phyloP scores from a whole-genome alignment of 1,140 invertebrate species.

The Calliphora vicina region DNA sequence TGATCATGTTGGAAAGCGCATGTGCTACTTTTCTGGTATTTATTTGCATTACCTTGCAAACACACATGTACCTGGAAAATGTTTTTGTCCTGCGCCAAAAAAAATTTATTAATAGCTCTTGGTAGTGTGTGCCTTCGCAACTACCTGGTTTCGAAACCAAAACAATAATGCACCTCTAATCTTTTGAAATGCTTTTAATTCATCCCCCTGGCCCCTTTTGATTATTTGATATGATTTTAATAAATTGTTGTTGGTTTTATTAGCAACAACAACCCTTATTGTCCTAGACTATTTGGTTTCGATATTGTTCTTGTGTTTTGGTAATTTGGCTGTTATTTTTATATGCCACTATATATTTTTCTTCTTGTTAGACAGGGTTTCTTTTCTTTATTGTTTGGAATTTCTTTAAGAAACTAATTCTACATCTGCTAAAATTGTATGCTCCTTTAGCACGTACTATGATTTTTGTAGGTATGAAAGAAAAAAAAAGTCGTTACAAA shows the following conservation, averaged over 20 bases:
- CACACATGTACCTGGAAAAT: slow-evolving; percentile 25
- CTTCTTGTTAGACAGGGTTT: slow-evolving; percentile 21
- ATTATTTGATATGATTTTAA: background rate
- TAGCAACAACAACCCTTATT: background rate
- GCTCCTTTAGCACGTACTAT: slow-evolving; percentile 17
- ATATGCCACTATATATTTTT: background rate
- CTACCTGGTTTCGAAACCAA: slow-evolving; percentile 23
- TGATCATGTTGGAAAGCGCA: slow-evolving; percentile 5
- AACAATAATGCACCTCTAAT: slow-evolving; percentile 34
- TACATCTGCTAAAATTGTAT: slow-evolving; percentile 7
- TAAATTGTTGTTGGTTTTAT: background rate
- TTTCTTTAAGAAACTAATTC: slow-evolving; percentile 9
- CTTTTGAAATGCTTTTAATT: slow-evolving; percentile 17
- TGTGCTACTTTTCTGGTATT: slow-evolving; percentile 18
- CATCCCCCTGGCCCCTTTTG: slow-evolving; percentile 13
- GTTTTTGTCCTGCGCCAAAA: slow-evolving; percentile 29
- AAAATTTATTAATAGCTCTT: slow-evolving; percentile 10
- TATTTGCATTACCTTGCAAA: slow-evolving; percentile 33
- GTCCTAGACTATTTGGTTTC: background rate
- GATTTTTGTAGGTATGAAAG: background rate
- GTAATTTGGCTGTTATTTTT: background rate
- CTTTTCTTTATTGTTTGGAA: slow-evolving; percentile 9
- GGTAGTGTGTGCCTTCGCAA: background rate
- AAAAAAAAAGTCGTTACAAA: slow-evolving; percentile 25
- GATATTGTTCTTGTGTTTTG: background rate